Conservation (phyloP, 30 jellyfish, hydroid and myxozoan genomes). For the Catostylus mosaicus region DNA sequence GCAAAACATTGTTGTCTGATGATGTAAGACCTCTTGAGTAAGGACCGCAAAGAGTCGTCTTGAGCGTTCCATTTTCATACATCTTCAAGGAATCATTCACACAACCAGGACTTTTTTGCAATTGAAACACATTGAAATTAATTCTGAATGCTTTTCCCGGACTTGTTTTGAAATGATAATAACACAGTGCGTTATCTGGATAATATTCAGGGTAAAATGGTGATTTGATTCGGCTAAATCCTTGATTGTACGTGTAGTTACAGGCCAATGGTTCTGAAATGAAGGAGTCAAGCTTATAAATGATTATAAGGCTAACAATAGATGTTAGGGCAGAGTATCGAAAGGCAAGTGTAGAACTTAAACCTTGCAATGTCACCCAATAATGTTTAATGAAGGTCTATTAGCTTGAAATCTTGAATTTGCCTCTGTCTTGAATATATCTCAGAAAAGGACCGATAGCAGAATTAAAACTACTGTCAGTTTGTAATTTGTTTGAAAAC, state of each 20-base stretch:
- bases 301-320: neutral
- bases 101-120: slow-evolving; percentile 4
- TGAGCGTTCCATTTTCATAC: neutral
- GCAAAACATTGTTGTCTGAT: neutral
- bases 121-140: neutral
- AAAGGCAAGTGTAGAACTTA: neutral
- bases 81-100: neutral
- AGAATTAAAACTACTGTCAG: no score
- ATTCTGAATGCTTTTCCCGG: neutral
- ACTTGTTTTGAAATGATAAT: neutral
- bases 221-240: neutral
- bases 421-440: neutral
- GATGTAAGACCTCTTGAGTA: neutral
- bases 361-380: neutral
- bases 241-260: neutral
- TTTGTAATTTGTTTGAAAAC: no score
- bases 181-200: neutral
- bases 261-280: neutral
- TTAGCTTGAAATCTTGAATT: neutral
- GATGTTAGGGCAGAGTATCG: neutral
- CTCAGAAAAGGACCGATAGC: neutral
- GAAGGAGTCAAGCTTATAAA: neutral
- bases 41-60: neutral
- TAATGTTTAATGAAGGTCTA: neutral
- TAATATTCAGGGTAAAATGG: slow-evolving; percentile 6